phyloP scores from a whole-genome alignment of 2,797 vertebrate genomes.

The Cyclura pinguis region DNA sequence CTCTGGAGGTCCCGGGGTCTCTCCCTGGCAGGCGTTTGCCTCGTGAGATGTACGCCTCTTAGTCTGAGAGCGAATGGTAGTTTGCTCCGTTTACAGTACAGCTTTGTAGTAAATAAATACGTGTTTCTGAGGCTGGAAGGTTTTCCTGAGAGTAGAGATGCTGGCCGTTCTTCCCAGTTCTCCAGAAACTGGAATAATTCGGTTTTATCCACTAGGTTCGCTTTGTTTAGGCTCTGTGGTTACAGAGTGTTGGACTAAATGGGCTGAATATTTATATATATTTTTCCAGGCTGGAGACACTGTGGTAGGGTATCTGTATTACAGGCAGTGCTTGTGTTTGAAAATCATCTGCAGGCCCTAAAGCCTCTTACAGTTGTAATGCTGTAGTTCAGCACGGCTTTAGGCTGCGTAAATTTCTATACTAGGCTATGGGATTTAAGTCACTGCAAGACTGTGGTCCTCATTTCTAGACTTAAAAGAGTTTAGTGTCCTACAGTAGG shows the following conservation, averaged over 20 bases:
- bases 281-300: not conserved
- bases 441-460: not conserved
- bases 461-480: not conserved
- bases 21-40: not conserved
- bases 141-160: not conserved
- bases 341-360: not conserved
- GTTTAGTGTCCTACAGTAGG: too few relatives aligned
- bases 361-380: not conserved
- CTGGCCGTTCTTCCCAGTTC: too few relatives aligned
- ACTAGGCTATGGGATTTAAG: not conserved
- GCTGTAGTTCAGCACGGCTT: not conserved
- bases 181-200: not conserved
- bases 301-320: not conserved
- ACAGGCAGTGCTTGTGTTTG: not conserved
- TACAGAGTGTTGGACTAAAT: too few relatives aligned
- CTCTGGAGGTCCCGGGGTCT: not conserved
- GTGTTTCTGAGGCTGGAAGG: not conserved
- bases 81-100: not conserved
- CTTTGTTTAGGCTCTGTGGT: not conserved
- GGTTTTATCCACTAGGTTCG: too few relatives aligned
- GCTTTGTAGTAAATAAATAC: too few relatives aligned
- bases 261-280: not conserved
- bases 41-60: too few relatives aligned
- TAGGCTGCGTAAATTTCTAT: too few relatives aligned
- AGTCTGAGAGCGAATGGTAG: too few relatives aligned